phyloP scores from a whole-genome alignment of 2,113 vertebrate species.

The Microcebus lehilahytsara region DNA sequence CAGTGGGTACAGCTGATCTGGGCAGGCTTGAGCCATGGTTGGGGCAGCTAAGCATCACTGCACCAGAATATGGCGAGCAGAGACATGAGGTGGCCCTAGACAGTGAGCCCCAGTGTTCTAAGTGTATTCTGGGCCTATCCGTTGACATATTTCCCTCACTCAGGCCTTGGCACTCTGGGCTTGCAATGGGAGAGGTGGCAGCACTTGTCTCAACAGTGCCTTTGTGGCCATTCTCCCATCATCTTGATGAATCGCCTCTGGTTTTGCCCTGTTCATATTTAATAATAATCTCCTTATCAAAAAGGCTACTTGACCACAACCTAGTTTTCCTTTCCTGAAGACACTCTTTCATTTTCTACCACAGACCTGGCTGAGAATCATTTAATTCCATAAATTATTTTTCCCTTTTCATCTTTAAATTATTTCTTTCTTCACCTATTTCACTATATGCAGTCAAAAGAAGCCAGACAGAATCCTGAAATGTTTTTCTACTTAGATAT shows the following conservation, averaged over 20 bases:
- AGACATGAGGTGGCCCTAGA: background rate
- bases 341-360: background rate
- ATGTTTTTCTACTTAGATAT: background rate
- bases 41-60: background rate
- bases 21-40: too few relatives aligned
- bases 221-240: background rate
- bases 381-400: background rate
- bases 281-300: background rate
- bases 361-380: background rate
- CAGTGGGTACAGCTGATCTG: background rate
- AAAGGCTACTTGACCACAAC: background rate
- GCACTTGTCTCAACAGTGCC: too few relatives aligned
- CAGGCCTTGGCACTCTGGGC: background rate
- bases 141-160: background rate
- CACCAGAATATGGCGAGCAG: background rate
- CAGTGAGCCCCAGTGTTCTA: background rate
- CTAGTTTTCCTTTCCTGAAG: background rate
- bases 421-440: background rate
- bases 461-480: background rate
- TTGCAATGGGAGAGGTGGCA: background rate
- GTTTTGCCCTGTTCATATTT: background rate
- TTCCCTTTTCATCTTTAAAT: background rate
- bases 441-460: background rate
- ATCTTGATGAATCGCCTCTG: background rate
- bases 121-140: fast-evolving